Percentiles rank a stretch among this genome's conserved stretches.
Conservation (phyloP, 2,888 invertebrate genomes). For the Macrosiphum euphorbiae region DNA sequence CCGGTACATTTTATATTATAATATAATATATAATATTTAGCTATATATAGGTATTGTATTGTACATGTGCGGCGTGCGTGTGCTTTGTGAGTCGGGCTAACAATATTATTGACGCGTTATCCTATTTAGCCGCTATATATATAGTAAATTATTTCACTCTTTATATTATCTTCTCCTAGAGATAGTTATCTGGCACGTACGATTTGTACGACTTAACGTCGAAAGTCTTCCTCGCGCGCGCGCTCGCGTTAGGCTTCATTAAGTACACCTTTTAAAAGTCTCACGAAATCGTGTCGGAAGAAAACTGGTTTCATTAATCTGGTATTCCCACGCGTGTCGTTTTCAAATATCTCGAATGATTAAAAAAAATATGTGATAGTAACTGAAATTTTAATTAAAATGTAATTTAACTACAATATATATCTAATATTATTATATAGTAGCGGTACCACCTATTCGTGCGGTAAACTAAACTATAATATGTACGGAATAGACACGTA, state of each 20-base stretch:
- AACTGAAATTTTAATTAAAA: conserved; percentile 43
- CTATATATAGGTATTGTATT: background rate
- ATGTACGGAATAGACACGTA: background rate
- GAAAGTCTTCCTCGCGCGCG: conserved; percentile 10
- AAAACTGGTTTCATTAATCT: conserved; percentile 51
- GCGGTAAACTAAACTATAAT: background rate
- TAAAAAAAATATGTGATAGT: conserved; percentile 19
- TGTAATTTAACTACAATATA: background rate
- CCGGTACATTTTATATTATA: conserved; percentile 20
- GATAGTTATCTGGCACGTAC: conserved; percentile 53
- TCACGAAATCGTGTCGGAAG: conserved; percentile 48
- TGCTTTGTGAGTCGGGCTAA: background rate
- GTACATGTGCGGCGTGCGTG: background rate
- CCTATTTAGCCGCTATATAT: background rate
- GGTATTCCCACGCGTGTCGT: conserved; percentile 54
- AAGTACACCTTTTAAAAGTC: conserved; percentile 37
- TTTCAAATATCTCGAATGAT: conserved; percentile 33
- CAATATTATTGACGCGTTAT: conserved; percentile 21
- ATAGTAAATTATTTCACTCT: conserved; percentile 36
- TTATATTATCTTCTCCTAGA: conserved; percentile 29
- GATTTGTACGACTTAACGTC: conserved; percentile 46
- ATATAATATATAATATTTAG: background rate
- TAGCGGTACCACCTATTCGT: background rate
- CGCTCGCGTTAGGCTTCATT: conserved; percentile 20
- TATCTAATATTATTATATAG: background rate